Evolutionary conservation across 2,113 vertebrate species (phyloP).

Genomic region (Cricetomys ansorgei): DNA sequence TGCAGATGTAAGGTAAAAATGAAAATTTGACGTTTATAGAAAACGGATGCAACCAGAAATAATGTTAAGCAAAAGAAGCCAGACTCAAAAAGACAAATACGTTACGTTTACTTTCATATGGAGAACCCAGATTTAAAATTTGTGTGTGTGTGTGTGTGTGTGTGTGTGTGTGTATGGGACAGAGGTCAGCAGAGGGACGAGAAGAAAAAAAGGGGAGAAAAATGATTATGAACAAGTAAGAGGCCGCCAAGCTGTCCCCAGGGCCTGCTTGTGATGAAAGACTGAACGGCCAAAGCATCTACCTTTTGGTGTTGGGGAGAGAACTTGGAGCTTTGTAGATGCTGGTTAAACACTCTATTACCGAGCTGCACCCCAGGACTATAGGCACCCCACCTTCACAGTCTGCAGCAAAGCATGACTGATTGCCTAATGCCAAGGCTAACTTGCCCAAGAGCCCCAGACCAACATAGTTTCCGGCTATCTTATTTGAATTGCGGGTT

Average conservation of each 20-base stretch:
- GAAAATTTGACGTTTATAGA: background rate
- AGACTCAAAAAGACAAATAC: background rate
- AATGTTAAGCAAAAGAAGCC: background rate
- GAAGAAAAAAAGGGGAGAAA: background rate
- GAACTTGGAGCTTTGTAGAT: background rate
- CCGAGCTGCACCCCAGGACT: background rate
- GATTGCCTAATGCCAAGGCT: background rate
- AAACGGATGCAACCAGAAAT: background rate
- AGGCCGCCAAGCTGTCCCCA: background rate
- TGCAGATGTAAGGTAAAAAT: background rate
- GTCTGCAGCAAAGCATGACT: background rate
- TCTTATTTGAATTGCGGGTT: background rate
- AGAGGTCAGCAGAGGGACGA: background rate
- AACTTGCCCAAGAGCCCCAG: background rate
- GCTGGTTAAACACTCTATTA: background rate
- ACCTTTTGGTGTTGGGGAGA: background rate
- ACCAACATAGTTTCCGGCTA: background rate
- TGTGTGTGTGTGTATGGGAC: background rate
- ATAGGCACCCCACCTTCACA: background rate
- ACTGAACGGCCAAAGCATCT: background rate
- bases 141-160: background rate
- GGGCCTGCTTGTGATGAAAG: background rate
- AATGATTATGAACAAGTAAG: background rate
- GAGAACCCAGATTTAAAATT: background rate
- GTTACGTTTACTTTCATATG: background rate